Base-by-base conservation (phyloP, 2,797 vertebrate genomes). In the Buceros bicornis region DNA sequence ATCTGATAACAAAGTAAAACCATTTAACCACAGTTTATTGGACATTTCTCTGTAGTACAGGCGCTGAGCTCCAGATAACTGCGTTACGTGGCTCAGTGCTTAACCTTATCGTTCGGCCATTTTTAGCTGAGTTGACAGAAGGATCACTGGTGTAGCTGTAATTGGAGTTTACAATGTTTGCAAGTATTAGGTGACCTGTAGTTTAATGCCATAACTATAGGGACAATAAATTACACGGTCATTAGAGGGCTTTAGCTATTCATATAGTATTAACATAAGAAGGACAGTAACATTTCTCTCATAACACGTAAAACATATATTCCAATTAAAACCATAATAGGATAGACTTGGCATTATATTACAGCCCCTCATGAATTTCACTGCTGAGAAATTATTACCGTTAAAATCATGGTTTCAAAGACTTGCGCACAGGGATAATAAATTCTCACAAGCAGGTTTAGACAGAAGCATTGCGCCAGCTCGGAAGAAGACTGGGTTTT, bases 271-370 rank as follows among this genome's bases (percentile, higher is more conserved):
- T 96, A 95, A 69, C 42, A 24, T 86, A 79, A 96, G 82, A 47
- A 96, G 82, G 87, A 91, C 76, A 93, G 93, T 92, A 87, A 95
- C 67, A 10, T 95, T 97, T 94, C 82, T 87, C 79, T 95, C 95
- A 94, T 70, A 90, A 77, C 78, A 57, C 65, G 85, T 96, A 95
- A 96, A 97, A 92, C 14, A 42, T 89, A 33, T 94, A 92, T 97
- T 97, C 91, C 93, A 97, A 97, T 97, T 97, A 97, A 97, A 97
- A 97, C 83, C 79, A 82, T 95, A 96, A 97, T 97, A 81, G 90
- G 95, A 96, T 96, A 89, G 93, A 82, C 70, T 80, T 56, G 79
- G 95, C 87, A 66, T 97, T 94, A 37, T 51, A 43, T 97, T 97
- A 95, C 94, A 91, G 45, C 76, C 88, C 60, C 87, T 95, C 82